Conservation (phyloP, 2,113 vertebrate genomes). For the Anoplopoma fimbria region DNA sequence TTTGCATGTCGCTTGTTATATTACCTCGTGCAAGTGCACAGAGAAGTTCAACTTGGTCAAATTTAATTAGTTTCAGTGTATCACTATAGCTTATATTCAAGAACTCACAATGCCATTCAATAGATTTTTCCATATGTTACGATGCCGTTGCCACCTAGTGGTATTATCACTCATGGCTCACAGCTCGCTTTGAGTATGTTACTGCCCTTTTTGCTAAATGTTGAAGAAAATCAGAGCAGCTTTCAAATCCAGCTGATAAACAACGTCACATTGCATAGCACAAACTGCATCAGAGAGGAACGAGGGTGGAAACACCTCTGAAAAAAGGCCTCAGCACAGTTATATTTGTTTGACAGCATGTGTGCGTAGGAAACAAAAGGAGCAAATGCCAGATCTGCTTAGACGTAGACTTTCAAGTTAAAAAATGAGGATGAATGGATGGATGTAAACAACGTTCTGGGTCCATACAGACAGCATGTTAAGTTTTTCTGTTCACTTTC, state of each 20-base stretch:
- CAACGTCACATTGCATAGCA: neutral
- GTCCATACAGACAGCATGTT: neutral
- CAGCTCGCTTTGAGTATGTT: neutral
- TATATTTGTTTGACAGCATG: slow-evolving; percentile 5
- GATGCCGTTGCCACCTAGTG: slow-evolving; percentile 35
- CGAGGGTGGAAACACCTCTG: neutral
- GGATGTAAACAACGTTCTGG: neutral
- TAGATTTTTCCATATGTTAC: neutral
- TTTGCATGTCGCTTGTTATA: neutral
- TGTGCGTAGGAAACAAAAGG: slow-evolving; percentile 24
- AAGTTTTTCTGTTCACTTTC: neutral
- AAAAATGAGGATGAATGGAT: slow-evolving; percentile 2
- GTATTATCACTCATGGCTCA: slow-evolving; percentile 5
- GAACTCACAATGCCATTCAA: neutral
- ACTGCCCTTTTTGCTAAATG: neutral
- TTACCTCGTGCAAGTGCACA: neutral
- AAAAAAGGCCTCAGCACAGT: slow-evolving; percentile 1
- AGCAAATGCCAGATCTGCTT: neutral
- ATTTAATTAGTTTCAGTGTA: neutral
- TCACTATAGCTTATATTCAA: neutral
- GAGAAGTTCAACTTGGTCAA: neutral
- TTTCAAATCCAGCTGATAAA: slow-evolving; percentile 10
- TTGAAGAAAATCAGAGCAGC: neutral
- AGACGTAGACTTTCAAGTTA: neutral
- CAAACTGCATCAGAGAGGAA: slow-evolving; percentile 1